A percentile compares a stretch with the other conserved stretches of the same genome.
Conservation (phyloP, 2,113 vertebrate genomes). For the Zosterops lateralis region DNA sequence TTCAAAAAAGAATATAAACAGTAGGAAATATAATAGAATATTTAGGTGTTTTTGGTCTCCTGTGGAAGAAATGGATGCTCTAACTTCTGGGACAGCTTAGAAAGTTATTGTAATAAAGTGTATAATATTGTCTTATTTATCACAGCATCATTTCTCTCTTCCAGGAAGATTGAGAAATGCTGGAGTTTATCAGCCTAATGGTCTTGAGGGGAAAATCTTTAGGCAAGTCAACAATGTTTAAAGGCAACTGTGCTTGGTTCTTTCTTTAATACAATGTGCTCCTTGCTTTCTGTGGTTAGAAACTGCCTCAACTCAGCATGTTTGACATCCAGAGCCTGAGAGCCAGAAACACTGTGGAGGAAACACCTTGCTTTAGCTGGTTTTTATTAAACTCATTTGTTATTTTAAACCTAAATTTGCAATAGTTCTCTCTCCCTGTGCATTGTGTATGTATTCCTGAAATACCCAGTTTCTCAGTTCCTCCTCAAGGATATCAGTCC, state of each 20-base stretch:
- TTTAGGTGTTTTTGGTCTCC: background rate
- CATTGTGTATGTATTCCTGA: background rate
- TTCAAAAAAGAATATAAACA: background rate
- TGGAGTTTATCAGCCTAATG: background rate
- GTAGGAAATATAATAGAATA: background rate
- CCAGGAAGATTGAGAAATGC: background rate
- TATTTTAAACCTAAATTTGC: background rate
- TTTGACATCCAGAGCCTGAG: background rate
- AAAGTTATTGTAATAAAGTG: background rate
- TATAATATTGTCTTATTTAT: background rate
- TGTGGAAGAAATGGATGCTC: background rate
- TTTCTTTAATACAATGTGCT: background rate
- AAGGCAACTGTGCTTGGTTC: background rate
- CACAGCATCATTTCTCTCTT: background rate
- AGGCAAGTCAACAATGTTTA: background rate
- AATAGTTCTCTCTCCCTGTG: background rate
- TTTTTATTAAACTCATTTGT: background rate
- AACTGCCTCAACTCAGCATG: background rate
- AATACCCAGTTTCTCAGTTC: background rate
- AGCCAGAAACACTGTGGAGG: background rate
- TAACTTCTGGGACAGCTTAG: background rate
- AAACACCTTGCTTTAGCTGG: background rate
- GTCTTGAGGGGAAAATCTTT: background rate
- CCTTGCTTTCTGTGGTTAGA: background rate
- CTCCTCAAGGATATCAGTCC: accelerated